phyloP scores from a whole-genome alignment of 2,113 vertebrate genomes.

The Spea multiplicata region DNA sequence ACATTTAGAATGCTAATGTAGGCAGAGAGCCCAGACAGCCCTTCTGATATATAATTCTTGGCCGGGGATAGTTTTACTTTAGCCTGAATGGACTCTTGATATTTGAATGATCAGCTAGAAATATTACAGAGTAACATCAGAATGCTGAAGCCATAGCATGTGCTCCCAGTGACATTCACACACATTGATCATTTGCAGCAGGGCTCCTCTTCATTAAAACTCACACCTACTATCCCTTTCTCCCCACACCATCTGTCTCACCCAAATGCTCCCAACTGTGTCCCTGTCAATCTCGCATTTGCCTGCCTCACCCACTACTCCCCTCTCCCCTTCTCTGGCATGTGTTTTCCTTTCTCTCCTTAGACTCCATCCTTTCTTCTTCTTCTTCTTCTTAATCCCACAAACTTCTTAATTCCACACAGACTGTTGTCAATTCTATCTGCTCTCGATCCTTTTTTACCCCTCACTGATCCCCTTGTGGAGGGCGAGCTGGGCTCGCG shows the following conservation, averaged over 20 bases:
- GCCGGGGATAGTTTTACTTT: too few relatives aligned
- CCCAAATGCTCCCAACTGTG: background rate
- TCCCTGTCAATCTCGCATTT: background rate
- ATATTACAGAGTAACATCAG: too few relatives aligned
- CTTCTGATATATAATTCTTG: too few relatives aligned
- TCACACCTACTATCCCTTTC: background rate
- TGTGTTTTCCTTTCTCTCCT: background rate
- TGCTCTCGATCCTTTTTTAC: background rate
- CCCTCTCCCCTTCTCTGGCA: background rate
- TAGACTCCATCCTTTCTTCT: background rate
- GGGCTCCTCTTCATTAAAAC: background rate
- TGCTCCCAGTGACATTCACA: background rate
- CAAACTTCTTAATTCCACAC: too few relatives aligned
- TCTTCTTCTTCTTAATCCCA: background rate
- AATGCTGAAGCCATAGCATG: too few relatives aligned
- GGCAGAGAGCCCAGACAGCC: too few relatives aligned
- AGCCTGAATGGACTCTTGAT: too few relatives aligned
- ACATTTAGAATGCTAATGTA: too few relatives aligned
- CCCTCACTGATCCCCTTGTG: background rate
- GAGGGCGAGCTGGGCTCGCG: background rate
- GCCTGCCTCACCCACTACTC: background rate
- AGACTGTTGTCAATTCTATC: too few relatives aligned
- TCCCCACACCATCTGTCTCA: constrained; percentile 1
- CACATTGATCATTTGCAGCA: background rate
- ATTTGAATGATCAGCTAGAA: too few relatives aligned